These are phyloP conservation scores for Trissonchulus latispiculum DNA, from an alignment of 2,888 invertebrate genomes.

Conservation along the genomic window DNA sequence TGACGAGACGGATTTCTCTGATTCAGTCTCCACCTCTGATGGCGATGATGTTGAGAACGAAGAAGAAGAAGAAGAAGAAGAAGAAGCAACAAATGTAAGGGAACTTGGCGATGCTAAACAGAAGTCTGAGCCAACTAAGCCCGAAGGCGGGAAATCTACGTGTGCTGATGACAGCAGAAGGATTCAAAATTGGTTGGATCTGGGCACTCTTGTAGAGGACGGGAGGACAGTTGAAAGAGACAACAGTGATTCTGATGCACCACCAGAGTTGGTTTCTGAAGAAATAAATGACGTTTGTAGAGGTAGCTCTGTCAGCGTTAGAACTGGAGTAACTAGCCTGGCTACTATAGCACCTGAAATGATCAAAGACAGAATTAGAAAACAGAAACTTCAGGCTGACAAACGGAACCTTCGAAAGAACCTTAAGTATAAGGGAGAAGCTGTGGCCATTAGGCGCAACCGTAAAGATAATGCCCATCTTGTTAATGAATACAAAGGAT, in stretches of 20 bases:
- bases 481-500: conserved; percentile 50
- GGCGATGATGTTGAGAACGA: not conserved
- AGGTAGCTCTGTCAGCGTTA: not conserved
- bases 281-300: not conserved
- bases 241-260: no score
- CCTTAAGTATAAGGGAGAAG: conserved; percentile 65
- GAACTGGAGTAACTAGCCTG: no score
- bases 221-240: no score
- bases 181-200: no score
- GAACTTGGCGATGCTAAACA: no score
- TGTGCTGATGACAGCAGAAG: no score
- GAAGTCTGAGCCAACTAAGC: no score
- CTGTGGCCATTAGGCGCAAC: conserved; percentile 66
- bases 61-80: not conserved
- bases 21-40: not conserved
- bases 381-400: not conserved
- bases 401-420: not conserved
- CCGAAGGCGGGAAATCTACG: no score
- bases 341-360: not conserved
- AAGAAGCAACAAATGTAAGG: no score
- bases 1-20: not conserved
- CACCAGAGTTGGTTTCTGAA: not conserved
- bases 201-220: no score
- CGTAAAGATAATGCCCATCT: conserved; percentile 69
- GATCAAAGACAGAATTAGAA: not conserved